A percentile compares a stretch with the other conserved stretches of the same genome.
These are phyloP conservation scores for Copidosoma aretas DNA, from an alignment of 2,888 invertebrate genomes.

Conservation along the genomic window DNA sequence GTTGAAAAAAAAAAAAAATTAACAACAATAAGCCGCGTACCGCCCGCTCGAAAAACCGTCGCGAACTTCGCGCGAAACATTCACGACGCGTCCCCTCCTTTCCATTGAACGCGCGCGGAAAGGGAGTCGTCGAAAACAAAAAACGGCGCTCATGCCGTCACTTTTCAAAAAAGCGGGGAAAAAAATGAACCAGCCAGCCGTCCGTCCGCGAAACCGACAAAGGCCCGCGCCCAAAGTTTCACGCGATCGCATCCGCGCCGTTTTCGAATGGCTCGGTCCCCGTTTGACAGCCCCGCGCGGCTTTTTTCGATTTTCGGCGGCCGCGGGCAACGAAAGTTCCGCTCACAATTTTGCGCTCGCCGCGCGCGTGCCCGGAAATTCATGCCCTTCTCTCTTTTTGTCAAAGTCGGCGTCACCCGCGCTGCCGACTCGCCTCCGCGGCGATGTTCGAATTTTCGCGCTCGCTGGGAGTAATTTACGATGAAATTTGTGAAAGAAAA, in stretches of 20 bases:
- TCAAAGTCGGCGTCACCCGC: neutral
- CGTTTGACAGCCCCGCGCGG: neutral
- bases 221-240: neutral
- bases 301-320: neutral
- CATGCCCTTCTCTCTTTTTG: neutral
- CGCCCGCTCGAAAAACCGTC: neutral
- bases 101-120: no score
- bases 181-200: neutral
- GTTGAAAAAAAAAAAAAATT: no score
- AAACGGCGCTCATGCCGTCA: conserved; percentile 1
- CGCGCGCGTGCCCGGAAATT: neutral
- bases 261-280: neutral
- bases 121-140: neutral
- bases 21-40: neutral
- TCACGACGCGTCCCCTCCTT: neutral
- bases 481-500: neutral
- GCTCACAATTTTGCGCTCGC: no score
- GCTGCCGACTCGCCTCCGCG: neutral
- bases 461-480: neutral
- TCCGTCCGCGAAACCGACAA: neutral
- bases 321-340: neutral
- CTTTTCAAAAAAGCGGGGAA: no score
- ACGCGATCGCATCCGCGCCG: neutral
- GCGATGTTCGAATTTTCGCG: neutral
- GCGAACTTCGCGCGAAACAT: conserved; percentile 6